Evolutionary conservation across 35 echinoderm and acorn worm genomes (phyloP).

Genomic region (Strongylocentrotus purpuratus): DNA sequence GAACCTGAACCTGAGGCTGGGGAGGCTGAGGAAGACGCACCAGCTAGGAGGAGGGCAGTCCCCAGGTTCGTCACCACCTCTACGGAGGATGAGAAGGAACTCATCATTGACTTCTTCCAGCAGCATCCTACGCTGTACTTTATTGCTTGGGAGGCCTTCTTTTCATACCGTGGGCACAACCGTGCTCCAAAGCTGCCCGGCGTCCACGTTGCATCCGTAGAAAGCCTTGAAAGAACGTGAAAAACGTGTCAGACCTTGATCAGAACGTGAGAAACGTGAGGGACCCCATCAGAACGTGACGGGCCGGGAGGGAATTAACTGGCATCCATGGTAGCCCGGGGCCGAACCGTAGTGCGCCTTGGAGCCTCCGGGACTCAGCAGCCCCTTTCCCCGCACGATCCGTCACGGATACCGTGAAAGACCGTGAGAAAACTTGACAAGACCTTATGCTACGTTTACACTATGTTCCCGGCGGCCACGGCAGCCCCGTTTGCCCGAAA

Average conservation of each 20-base stretch:
- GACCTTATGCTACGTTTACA: constrained; percentile 39
- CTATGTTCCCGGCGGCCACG: constrained; percentile 54
- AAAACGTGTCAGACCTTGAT: constrained; percentile 56
- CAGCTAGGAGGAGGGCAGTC: too few relatives aligned
- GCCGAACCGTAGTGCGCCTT: constrained; percentile 37
- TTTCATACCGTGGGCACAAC: too few relatives aligned
- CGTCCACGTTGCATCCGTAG: too few relatives aligned
- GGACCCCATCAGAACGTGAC: constrained; percentile 49
- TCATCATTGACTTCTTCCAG: too few relatives aligned
- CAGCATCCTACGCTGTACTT: too few relatives aligned
- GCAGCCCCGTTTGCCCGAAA: constrained; percentile 10
- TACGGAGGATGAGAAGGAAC: too few relatives aligned
- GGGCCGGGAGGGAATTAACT: constrained; percentile 38
- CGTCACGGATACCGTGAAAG: constrained; percentile 43
- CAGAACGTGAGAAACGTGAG: constrained; percentile 54
- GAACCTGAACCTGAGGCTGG: too few relatives aligned
- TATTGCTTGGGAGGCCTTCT: too few relatives aligned
- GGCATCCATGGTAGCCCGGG: constrained; percentile 49
- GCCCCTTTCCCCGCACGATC: constrained; percentile 28
- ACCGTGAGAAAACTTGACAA: not conserved
- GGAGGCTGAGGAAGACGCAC: too few relatives aligned
- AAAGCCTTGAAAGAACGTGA: constrained; percentile 2
- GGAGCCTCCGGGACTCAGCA: constrained; percentile 51
- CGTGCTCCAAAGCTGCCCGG: too few relatives aligned
- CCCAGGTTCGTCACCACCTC: too few relatives aligned